These are phyloP conservation scores for Catostomus latipinnis DNA, from an alignment of 2,797 vertebrate species.

Conservation along the genomic window DNA sequence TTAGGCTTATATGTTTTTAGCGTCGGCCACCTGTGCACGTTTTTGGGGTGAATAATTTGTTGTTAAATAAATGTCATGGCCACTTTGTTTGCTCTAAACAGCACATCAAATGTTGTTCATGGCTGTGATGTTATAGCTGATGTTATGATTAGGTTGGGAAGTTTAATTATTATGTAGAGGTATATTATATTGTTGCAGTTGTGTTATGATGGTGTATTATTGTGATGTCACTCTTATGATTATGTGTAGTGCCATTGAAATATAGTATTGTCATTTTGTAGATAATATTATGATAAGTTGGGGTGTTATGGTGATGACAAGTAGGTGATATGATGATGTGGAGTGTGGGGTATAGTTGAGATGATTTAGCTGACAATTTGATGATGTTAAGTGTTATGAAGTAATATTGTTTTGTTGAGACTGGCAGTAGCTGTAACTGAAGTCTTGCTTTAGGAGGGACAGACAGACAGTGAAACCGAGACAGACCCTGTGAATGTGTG, in stretches of 20 bases:
- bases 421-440: neutral
- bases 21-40: constrained; percentile 1
- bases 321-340: neutral
- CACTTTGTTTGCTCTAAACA: neutral
- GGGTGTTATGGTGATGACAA: neutral
- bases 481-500: neutral
- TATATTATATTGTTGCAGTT: neutral
- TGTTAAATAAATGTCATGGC: neutral
- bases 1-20: neutral
- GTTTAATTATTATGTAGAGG: neutral
- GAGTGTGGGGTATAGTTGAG: neutral
- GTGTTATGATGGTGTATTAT: too few species aligned
- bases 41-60: neutral
- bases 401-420: neutral
- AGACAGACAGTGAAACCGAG: neutral
- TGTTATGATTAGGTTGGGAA: neutral
- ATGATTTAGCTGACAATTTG: neutral
- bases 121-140: neutral
- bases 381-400: neutral
- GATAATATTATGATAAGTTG: neutral
- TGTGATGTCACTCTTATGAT: too few species aligned
- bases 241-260: too few species aligned
- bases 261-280: too few species aligned
- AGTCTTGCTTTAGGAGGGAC: constrained; percentile 1
- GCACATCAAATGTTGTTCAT: neutral